A percentile compares a stretch with the other conserved stretches of the same genome.
phyloP scores from a whole-genome alignment of 2,113 vertebrate genomes.

The Stigmatopora nigra region DNA sequence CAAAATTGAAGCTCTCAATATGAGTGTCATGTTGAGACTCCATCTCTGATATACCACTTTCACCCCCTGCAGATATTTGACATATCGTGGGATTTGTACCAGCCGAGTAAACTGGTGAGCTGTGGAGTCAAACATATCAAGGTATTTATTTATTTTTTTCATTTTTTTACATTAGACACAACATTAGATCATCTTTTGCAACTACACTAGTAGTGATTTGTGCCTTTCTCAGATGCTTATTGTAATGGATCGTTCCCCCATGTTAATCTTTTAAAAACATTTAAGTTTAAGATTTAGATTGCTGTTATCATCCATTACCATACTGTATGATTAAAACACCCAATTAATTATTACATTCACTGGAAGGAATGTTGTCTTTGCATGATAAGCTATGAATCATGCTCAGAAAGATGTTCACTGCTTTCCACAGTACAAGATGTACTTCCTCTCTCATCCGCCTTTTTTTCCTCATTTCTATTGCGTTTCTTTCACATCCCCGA shows the following conservation, averaged over 20 bases:
- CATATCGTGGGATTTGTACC: conserved; percentile 95
- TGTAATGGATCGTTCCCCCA: too few species aligned
- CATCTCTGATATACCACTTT: conserved; percentile 19
- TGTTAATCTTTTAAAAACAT: too few species aligned
- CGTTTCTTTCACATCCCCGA: conserved; percentile 36
- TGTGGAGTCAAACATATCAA: conserved; percentile 96
- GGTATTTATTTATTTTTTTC: conserved; percentile 73
- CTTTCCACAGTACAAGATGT: conserved; percentile 27
- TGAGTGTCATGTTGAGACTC: neutral
- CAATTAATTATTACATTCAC: conserved; percentile 20
- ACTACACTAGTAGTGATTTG: too few species aligned
- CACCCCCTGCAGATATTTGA: conserved; percentile 83
- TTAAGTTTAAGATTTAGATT: too few species aligned
- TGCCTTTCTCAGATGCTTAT: too few species aligned
- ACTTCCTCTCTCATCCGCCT: conserved; percentile 31
- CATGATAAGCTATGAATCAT: conserved; percentile 24
- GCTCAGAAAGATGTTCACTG: conserved; percentile 39
- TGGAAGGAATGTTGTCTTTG: conserved; percentile 20
- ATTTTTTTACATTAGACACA: neutral
- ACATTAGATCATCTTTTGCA: too few species aligned
- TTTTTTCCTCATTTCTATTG: conserved; percentile 26
- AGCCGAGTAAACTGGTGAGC: conserved; percentile 91
- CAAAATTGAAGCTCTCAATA: neutral
- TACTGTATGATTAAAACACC: too few species aligned
- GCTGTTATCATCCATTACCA: too few species aligned